Base-by-base conservation (phyloP, 2,888 invertebrate genomes). In the Dendrolimus houi region DNA sequence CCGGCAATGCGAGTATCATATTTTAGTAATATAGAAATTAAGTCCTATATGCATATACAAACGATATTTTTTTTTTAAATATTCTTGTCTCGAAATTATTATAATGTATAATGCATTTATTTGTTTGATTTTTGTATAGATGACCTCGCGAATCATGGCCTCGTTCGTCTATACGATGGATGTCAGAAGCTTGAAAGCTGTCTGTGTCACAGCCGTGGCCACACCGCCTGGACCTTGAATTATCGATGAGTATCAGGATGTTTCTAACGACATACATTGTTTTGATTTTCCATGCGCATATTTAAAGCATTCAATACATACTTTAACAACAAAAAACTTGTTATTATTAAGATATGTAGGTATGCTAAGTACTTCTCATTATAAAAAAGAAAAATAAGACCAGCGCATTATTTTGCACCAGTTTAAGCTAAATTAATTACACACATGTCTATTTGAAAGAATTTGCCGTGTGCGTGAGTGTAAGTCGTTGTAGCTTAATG, bases 171-270 rank as follows among this genome's bases (percentile, higher is more conserved):
- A 47, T 47, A 9, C 47, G 47, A 47, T 47, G 47, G 47, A 47
- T 47, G 47, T 47, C 9, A 9, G 68, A 73, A 69, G 68, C 67
- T 73, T 70, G 71, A 74, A 66, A 71, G 70, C 74, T 73, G 75
- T 73, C 74, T 73, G 47, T 47, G 47, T 47, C 72, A 74, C 70
- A 68, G 66, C 72, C 62, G 61, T 64, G 62, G 47, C 47, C 47
- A 47, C 8, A 12, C 47, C 12, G 47, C 9, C 12, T 8, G 9
- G 73, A 77, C 87, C 86, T 88, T 87, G 82, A 75, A 70, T 74
- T 71, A 80, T 83, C 74, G 81, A 84, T 81, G 77, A 77, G 71
- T 76, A 83, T 82, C 83, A 82, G 81, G 84, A 86, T 84, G 79
- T 84, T 68, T 71, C 69, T 55, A 64, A 66, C 63, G 67, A 77